Evolutionary conservation across 2,797 vertebrate genomes (phyloP), one percentile per base, ranked within the genome.

Genomic region (Propithecus deckenii): DNA sequence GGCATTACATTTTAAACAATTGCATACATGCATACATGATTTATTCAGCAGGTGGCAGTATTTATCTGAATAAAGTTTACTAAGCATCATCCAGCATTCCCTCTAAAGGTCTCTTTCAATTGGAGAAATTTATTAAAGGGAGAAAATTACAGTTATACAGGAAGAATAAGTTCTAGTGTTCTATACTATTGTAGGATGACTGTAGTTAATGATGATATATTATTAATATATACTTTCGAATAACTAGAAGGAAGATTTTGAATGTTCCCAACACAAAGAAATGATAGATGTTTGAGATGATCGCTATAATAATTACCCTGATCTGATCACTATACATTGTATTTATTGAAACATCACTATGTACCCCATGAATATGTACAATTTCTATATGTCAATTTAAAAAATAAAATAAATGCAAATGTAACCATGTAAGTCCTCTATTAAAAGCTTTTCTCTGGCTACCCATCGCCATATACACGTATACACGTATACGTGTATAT

Each of bases 41-140:
- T 71, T 93, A 55, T 79, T 92, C 98, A 98, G 98, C 96, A 98
- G 98, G 85, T 98, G 98, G 98, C 98, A 98, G 96, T 97, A 94
- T 98, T 97, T 96, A 75, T 74, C 90, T 94, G 95, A 95, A 80
- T 94, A 95, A 95, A 94, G 71, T 89, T 46, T 46, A 48, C 81
- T 30, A 65, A 46, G 3, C 48, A 4, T 79, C 10, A 0, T 11
- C 0, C 5, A 25, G 0, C 11, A 43, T 50, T 79, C 22, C 4
- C 7, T 94, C 22, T 50, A 18, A 46, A 91, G 13, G 8, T 69
- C 35, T 75, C 46, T 25, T 12, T 85, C 72, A 59, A 0, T 41
- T 85, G 11, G 28, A 52, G 48, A 78, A 32, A 52, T 78, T 35
- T 78, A n/a, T 52, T 35, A 78, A 78, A 25, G 12, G n/a, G 25